Evolutionary conservation across 2,113 vertebrate species (phyloP).

Genomic region (Colinus virginianus): DNA sequence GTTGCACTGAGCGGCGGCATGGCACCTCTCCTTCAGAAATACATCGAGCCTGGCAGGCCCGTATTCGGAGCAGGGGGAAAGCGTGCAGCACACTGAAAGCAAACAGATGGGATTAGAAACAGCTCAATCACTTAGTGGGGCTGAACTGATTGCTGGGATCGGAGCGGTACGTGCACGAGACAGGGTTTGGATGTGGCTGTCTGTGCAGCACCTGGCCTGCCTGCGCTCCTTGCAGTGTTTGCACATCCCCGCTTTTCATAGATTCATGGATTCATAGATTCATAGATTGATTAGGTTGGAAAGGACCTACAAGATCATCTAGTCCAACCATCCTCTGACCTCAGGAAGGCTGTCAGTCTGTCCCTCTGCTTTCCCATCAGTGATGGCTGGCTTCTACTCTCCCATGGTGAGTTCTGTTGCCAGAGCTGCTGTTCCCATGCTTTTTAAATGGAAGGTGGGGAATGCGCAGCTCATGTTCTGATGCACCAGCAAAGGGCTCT

Average conservation of each 20-base stretch:
- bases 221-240: accelerated
- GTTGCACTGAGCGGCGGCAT: accelerated
- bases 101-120: not conserved
- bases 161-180: no score
- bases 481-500: not conserved
- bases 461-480: not conserved
- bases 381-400: not conserved
- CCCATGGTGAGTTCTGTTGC: not conserved
- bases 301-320: no score
- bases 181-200: not conserved
- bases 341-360: not conserved
- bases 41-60: not conserved
- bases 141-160: not conserved
- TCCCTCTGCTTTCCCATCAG: not conserved
- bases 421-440: not conserved
- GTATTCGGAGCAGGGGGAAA: accelerated
- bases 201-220: accelerated
- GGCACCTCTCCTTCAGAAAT: not conserved
- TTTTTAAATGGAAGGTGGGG: not conserved
- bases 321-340: no score
- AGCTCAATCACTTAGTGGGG: not conserved
- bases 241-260: accelerated
- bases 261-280: no score
- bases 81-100: accelerated
- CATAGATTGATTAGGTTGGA: no score